A percentile compares a stretch with the other conserved stretches of the same genome.
Conservation (phyloP, 2,797 vertebrate species). For the Odontamblyopus rebecca region DNA sequence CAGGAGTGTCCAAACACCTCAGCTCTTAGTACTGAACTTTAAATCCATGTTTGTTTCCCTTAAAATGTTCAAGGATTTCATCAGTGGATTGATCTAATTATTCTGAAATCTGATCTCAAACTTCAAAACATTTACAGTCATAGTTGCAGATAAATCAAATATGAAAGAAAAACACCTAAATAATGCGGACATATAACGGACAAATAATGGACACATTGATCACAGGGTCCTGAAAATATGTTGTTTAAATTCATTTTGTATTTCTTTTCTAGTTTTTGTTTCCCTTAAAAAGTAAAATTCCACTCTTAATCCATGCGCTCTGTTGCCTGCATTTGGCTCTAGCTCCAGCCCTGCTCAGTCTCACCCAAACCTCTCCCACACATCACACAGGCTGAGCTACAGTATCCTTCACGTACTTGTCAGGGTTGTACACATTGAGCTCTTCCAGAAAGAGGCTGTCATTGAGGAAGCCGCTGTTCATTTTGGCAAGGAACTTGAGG, state of each 20-base stretch:
- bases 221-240: too few species aligned
- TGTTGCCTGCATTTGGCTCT: neutral
- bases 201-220: too few species aligned
- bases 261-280: neutral
- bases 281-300: neutral
- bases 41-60: neutral
- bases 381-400: neutral
- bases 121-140: too few species aligned
- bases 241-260: too few species aligned
- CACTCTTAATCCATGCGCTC: neutral
- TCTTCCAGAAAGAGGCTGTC: conserved; percentile 98
- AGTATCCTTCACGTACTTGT: conserved; percentile 82
- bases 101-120: too few species aligned
- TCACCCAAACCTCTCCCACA: conserved; percentile 10
- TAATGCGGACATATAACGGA: too few species aligned
- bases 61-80: neutral
- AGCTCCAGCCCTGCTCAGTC: neutral
- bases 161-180: too few species aligned
- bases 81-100: too few species aligned
- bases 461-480: conserved; percentile 90
- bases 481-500: conserved; percentile 94
- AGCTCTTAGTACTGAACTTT: neutral
- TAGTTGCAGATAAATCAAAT: too few species aligned
- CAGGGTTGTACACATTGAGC: conserved; percentile 93
- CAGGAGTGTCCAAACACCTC: neutral